A percentile compares a stretch with the other conserved stretches of the same genome.
These are phyloP conservation scores for Caenorhabditis becei DNA, from an alignment of 2,888 invertebrate species.

Conservation along the genomic window DNA sequence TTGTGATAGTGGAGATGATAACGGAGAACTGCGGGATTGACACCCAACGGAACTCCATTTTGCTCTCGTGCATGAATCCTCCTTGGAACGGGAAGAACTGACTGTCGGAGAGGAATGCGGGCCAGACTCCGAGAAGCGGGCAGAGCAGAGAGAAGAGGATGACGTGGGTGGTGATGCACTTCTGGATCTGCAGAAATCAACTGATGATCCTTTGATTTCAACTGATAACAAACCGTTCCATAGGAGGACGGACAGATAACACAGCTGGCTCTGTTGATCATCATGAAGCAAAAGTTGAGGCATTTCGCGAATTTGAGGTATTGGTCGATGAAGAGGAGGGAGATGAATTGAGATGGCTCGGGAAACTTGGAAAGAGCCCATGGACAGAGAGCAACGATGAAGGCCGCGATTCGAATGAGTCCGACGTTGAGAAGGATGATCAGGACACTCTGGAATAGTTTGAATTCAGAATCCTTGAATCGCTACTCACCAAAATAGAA, in stretches of 20 bases:
- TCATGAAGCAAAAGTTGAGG: slow-evolving; percentile 37
- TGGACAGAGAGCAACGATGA: slow-evolving; percentile 24
- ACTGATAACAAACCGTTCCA: slow-evolving; percentile 6
- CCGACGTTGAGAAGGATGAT: slow-evolving; percentile 19
- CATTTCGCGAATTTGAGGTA: slow-evolving; percentile 38
- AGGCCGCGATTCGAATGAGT: slow-evolving; percentile 17
- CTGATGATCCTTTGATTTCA: not conserved
- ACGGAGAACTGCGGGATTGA: slow-evolving; percentile 24
- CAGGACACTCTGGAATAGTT: slow-evolving; percentile 26
- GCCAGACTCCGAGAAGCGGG: slow-evolving; percentile 35
- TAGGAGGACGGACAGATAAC: slow-evolving; percentile 24
- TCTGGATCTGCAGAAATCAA: slow-evolving; percentile 18
- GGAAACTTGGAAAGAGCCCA: slow-evolving; percentile 11
- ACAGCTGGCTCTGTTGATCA: slow-evolving; percentile 41
- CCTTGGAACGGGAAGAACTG: slow-evolving; percentile 45
- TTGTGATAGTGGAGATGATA: slow-evolving; percentile 15
- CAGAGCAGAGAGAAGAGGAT: slow-evolving; percentile 21
- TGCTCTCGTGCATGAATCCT: slow-evolving; percentile 39
- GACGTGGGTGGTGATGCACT: slow-evolving; percentile 23
- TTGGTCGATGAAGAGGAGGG: slow-evolving; percentile 33
- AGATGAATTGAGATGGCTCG: slow-evolving; percentile 24
- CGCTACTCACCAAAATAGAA: slow-evolving; percentile 25
- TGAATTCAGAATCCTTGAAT: not conserved
- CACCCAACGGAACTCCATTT: slow-evolving; percentile 29
- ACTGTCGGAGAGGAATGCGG: slow-evolving; percentile 32